Evolutionary conservation across 2,113 vertebrate species (phyloP).

Genomic region (Spilogale gracilis): DNA sequence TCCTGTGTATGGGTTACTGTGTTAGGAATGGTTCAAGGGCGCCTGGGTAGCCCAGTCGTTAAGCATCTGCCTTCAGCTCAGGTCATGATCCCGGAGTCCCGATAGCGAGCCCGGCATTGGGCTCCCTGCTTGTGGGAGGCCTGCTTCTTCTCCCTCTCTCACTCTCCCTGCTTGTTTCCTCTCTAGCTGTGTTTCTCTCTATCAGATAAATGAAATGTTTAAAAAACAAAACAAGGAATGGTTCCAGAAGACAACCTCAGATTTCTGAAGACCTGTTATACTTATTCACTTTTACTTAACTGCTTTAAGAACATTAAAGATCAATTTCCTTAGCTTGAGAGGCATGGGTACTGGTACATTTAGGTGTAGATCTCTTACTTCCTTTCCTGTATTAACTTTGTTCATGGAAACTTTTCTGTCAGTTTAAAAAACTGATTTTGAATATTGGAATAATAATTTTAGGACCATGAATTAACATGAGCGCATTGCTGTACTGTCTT

Average conservation of each 20-base stretch:
- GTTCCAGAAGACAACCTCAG: background rate
- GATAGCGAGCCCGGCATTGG: too few species aligned
- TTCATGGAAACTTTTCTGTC: background rate
- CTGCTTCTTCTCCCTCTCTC: too few species aligned
- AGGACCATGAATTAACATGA: background rate
- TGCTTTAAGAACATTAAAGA: background rate
- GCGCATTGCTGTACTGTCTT: background rate
- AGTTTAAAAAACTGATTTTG: background rate
- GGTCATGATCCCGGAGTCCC: too few species aligned
- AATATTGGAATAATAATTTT: background rate
- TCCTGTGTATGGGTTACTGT: background rate
- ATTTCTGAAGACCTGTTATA: background rate
- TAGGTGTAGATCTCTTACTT: background rate
- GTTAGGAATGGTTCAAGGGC: background rate
- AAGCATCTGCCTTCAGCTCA: too few species aligned
- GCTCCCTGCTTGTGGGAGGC: too few species aligned
- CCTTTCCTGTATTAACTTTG: background rate
- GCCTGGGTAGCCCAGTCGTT: too few species aligned
- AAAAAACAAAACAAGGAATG: background rate
- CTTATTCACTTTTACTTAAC: background rate
- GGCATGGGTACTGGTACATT: background rate
- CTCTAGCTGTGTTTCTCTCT: too few species aligned
- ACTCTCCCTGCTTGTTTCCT: too few species aligned
- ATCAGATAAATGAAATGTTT: too few species aligned
- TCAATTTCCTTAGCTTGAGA: background rate